phyloP scores from a whole-genome alignment of 2,113 vertebrate genomes.

The Gopherus flavomarginatus region DNA sequence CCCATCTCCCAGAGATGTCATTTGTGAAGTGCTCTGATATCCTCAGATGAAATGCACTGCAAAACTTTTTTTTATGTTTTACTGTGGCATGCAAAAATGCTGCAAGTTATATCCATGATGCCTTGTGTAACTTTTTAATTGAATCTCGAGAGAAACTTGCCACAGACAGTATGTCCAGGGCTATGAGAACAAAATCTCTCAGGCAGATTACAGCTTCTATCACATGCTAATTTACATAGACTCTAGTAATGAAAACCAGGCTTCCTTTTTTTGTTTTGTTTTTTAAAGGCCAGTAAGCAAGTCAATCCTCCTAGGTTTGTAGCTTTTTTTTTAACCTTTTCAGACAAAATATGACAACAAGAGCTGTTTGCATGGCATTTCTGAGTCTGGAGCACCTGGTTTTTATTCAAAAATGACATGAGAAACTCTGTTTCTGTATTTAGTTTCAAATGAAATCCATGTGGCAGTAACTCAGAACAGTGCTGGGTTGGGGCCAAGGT shows the following conservation, averaged over 20 bases:
- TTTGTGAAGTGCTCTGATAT: background rate
- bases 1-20: background rate
- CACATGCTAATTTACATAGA: background rate
- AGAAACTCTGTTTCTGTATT: slow-evolving; percentile 48
- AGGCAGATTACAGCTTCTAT: background rate
- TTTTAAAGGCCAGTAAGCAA: background rate
- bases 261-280: background rate
- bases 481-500: background rate
- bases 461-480: slow-evolving; percentile 51
- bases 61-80: background rate
- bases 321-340: background rate
- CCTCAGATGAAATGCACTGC: background rate
- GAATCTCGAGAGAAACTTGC: background rate
- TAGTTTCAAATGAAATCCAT: slow-evolving; percentile 60
- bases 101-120: background rate
- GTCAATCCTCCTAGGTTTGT: background rate
- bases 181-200: background rate
- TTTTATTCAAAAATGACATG: slow-evolving; percentile 61
- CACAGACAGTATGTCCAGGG: background rate
- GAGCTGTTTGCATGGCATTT: slow-evolving; percentile 20
- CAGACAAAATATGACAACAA: slow-evolving; percentile 29
- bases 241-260: background rate
- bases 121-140: background rate
- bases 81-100: background rate
- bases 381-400: slow-evolving; percentile 44